Base-by-base conservation (phyloP, 2,888 invertebrate genomes). In the Chaetoderma sp. region DNA sequence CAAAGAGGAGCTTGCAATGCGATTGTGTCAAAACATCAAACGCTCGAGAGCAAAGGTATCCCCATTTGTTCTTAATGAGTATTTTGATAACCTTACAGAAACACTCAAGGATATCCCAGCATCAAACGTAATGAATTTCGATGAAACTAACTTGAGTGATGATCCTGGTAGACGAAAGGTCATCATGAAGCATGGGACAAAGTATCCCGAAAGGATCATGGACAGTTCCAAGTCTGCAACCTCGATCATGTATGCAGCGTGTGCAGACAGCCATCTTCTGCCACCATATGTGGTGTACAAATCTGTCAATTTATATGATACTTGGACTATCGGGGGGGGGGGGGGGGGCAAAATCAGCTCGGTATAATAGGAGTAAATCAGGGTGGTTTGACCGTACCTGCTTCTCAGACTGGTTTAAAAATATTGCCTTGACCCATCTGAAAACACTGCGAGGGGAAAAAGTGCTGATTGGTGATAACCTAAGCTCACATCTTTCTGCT, bases 281-380 rank as follows among this genome's bases (percentile, higher is more conserved):
- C 86, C 86, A 8, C 74, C 77, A 25, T 87, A 87, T 70, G 83
- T 87, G 4, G 84, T 86, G 0, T 87, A 87, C 70, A 88, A 87
- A 73, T 75, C 86, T 1, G 73, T 76, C 60, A 59, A 85, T 63
- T 44, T 87, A n/a, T 86, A 81, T 72, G 67, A 79, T 45, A 78
- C 82, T 8, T 88, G 88, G 87, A 80, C 74, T 5, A 70, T 73
- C 67, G 79, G 80, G 47, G 87, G 87, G 4, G 86, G 86, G 16
- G 69, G 80, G 81, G 52, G 88, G 87, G 6, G 86, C 86, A 18
- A 55, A 55, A 73, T 78, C 50, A 45, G 80, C 65, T 4, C 54
- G 83, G 4, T 88, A 86, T 68, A 87, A 86, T 69, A 33, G 84
- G 1, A 79, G 83, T 2, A 66, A 68, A 55, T 81, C 78, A 49